A percentile compares a stretch with the other conserved stretches of the same genome.
phyloP scores from a whole-genome alignment of 2,797 vertebrate genomes.

The Sebastolobus alascanus region DNA sequence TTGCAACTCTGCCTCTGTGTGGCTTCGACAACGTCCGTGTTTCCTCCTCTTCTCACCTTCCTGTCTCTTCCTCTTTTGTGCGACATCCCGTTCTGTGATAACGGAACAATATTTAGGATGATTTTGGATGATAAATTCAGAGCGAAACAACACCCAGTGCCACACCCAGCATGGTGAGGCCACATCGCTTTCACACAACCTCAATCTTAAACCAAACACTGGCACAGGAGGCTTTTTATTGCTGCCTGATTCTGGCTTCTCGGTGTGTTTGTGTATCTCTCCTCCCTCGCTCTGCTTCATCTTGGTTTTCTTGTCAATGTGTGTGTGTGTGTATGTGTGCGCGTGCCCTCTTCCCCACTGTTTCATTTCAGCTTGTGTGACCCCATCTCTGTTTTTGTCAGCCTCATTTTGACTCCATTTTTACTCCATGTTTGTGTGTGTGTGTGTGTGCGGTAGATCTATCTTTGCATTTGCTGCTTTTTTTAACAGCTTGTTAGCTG shows the following conservation, averaged over 20 bases:
- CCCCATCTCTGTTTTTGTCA: slow-evolving; percentile 38
- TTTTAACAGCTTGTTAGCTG: slow-evolving; percentile 44
- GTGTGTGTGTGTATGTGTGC: slow-evolving; percentile 1
- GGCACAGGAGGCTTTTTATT: slow-evolving; percentile 46
- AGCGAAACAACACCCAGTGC: slow-evolving; percentile 31
- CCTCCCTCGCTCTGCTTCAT: not conserved
- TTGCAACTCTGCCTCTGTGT: slow-evolving; percentile 22
- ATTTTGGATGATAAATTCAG: slow-evolving; percentile 23
- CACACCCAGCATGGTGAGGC: slow-evolving; percentile 56
- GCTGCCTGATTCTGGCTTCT: slow-evolving; percentile 57
- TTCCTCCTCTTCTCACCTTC: slow-evolving; percentile 11
- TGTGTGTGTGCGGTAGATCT: not conserved
- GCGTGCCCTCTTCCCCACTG: not conserved
- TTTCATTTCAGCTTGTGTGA: slow-evolving; percentile 46
- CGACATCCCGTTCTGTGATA: slow-evolving; percentile 11
- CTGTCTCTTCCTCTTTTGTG: slow-evolving; percentile 4
- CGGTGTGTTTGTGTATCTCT: slow-evolving; percentile 13
- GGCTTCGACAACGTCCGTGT: not conserved
- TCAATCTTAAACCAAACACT: slow-evolving; percentile 46
- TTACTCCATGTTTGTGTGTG: not conserved
- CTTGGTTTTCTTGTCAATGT: not conserved
- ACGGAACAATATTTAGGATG: slow-evolving; percentile 23
- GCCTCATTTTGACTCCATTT: slow-evolving; percentile 37
- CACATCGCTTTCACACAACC: slow-evolving; percentile 24
- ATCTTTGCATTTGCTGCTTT: slow-evolving; percentile 28